Evolutionary conservation across 2,888 invertebrate genomes (phyloP).

Genomic region (Rugalucina vietnamica): DNA sequence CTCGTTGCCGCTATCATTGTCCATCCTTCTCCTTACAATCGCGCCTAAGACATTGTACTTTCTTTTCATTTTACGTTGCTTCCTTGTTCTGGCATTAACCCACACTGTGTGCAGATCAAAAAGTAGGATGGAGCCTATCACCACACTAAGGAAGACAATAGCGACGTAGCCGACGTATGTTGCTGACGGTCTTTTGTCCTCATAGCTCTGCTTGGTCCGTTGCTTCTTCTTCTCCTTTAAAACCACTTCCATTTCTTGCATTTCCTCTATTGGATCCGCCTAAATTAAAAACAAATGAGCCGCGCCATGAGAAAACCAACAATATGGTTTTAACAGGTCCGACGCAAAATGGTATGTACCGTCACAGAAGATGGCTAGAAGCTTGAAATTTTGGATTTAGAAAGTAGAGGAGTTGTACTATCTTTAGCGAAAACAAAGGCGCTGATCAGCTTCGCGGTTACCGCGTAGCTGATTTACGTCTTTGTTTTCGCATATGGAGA

Average conservation of each 20-base stretch:
- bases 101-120: constrained; percentile 52
- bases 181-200: constrained; percentile 55
- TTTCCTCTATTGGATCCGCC: constrained; percentile 40
- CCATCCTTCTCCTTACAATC: neutral
- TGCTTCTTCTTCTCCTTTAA: constrained; percentile 44
- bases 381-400: no score
- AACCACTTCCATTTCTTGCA: constrained; percentile 40
- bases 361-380: no score
- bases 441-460: no score
- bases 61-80: neutral
- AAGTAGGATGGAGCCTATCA: constrained; percentile 52
- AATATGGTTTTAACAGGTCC: no score
- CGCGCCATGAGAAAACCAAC: no score
- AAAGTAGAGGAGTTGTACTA: no score
- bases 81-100: neutral
- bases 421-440: no score
- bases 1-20: neutral
- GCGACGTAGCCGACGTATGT: constrained; percentile 60
- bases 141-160: constrained; percentile 38
- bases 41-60: neutral
- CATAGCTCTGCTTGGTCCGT: constrained; percentile 42
- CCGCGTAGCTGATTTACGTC: no score
- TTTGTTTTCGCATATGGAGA: no score
- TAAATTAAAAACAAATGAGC: no score
- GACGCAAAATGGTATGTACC: no score